These are phyloP conservation scores for Drosophila paucipuncta DNA, from an alignment of 2,888 invertebrate species.

Conservation along the genomic window DNA sequence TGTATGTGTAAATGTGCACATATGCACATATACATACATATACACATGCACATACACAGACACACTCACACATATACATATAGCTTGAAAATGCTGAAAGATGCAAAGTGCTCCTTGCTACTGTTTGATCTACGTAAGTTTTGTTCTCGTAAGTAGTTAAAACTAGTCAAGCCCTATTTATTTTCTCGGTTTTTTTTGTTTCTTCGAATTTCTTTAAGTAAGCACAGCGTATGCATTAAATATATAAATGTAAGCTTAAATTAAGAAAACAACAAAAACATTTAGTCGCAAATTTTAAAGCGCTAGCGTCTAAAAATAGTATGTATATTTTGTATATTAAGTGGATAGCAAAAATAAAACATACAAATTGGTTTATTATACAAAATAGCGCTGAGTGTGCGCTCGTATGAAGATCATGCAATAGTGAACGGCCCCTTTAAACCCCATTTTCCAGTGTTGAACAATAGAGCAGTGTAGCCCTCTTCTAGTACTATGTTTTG, in stretches of 20 bases:
- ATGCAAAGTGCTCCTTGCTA: conserved; percentile 24
- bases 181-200: conserved; percentile 14
- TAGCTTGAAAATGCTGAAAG: conserved; percentile 19
- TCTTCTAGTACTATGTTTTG: not conserved
- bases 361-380: conserved; percentile 19
- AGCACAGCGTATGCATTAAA: conserved; percentile 45
- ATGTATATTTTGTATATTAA: conserved; percentile 34
- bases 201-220: conserved; percentile 1
- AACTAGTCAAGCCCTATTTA: conserved; percentile 50
- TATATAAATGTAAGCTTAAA: conserved; percentile 51
- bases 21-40: not conserved
- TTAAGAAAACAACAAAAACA: conserved; percentile 65
- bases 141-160: conserved; percentile 18
- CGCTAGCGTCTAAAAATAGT: conserved; percentile 46
- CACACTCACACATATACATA: not conserved
- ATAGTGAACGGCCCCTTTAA: conserved; percentile 1
- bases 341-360: conserved; percentile 42
- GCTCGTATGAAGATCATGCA: conserved; percentile 8
- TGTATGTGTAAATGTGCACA: conserved; percentile 5
- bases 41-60: conserved; percentile 4
- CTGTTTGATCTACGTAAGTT: conserved; percentile 23
- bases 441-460: conserved; percentile 3
- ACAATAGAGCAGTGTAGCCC: conserved; percentile 11
- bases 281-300: conserved; percentile 50
- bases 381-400: conserved; percentile 21